These are phyloP conservation scores for Eupithecia centaureata DNA, from an alignment of 2,888 invertebrate species.

Conservation along the genomic window DNA sequence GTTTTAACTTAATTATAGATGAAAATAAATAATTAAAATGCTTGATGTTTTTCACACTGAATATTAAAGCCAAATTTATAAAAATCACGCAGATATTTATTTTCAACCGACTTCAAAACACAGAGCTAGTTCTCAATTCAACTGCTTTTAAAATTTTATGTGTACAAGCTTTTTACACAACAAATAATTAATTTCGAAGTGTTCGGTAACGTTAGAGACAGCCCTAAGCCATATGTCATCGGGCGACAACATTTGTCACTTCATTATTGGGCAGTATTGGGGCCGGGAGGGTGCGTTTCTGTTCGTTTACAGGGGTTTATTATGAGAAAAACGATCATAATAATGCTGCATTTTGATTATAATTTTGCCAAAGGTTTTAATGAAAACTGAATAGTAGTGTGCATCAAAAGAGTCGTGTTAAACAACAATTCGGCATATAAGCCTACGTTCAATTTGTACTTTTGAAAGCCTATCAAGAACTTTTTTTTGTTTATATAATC, in stretches of 20 bases:
- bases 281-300: slow-evolving; percentile 49
- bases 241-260: slow-evolving; percentile 67
- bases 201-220: neutral
- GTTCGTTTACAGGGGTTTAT: slow-evolving; percentile 59
- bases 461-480: no score
- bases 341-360: neutral
- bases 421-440: neutral
- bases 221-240: slow-evolving; percentile 44
- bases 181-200: no score
- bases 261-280: slow-evolving; percentile 62
- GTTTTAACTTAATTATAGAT: no score
- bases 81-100: no score
- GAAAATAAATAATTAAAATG: neutral
- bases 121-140: no score
- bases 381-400: neutral
- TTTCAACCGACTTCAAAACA: no score
- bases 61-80: neutral
- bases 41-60: neutral
- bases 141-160: no score
- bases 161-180: no score
- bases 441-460: no score
- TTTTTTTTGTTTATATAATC: no score
- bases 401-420: no score
- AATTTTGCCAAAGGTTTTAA: neutral
- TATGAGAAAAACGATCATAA: slow-evolving; percentile 59